Conservation (phyloP, 64 coral and sea anemone species). For the Montipora foliosa region DNA sequence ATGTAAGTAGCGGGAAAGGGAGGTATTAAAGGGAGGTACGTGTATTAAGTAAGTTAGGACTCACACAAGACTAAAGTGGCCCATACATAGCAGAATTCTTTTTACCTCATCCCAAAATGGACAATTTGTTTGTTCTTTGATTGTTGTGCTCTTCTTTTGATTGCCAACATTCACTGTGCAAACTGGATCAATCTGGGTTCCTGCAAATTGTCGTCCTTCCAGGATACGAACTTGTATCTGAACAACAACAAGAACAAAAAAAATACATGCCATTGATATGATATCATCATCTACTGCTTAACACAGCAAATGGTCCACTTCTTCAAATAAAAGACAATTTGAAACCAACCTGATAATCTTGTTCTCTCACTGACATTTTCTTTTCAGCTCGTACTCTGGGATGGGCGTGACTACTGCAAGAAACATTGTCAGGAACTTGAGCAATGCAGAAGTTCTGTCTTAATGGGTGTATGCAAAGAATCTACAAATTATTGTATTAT, state of each 20-base stretch:
- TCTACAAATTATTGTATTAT: too few relatives aligned
- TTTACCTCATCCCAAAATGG: constrained; percentile 97
- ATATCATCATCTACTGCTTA: neutral
- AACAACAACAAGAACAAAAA: neutral
- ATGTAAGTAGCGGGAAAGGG: too few relatives aligned
- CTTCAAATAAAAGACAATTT: neutral
- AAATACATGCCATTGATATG: neutral
- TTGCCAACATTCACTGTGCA: constrained; percentile 96
- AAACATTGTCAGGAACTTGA: neutral
- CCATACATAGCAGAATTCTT: neutral
- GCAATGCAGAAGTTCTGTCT: neutral
- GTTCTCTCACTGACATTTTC: constrained; percentile 98
- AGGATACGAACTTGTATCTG: constrained; percentile 93
- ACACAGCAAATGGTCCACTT: neutral
- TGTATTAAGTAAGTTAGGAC: too few relatives aligned
- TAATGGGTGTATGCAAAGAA: neutral
- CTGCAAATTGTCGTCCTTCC: constrained; percentile 90
- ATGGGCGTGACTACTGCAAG: constrained; percentile 84
- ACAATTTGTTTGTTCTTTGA: constrained; percentile 99
- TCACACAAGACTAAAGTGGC: neutral
- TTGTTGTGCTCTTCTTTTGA: constrained; percentile 97
- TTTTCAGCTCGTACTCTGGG: constrained; percentile 94
- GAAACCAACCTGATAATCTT: constrained; percentile 93
- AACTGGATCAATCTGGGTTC: constrained; percentile 99
- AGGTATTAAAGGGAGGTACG: too few relatives aligned